Evolutionary conservation across 1,140 invertebrate genomes (phyloP).

Genomic region (Drosophila sp.): DNA sequence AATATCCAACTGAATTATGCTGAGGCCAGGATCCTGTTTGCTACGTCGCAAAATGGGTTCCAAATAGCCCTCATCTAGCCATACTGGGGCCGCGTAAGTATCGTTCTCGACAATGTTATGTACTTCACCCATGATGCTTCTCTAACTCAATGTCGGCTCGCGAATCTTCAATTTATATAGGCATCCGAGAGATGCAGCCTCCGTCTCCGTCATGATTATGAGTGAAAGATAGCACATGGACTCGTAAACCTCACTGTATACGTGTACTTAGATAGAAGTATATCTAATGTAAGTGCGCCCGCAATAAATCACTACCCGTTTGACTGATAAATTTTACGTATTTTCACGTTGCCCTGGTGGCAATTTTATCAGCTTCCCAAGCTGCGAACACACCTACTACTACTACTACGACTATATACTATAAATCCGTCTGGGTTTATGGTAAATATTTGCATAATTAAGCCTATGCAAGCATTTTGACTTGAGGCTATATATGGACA

Average conservation of each 20-base stretch:
- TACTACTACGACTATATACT: background rate
- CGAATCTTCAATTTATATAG: constrained; percentile 47
- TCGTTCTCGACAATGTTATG: constrained; percentile 28
- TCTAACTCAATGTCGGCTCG: background rate
- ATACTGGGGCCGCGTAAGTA: constrained; percentile 62
- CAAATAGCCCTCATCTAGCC: constrained; percentile 68
- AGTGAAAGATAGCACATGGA: constrained; percentile 41
- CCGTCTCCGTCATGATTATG: constrained; percentile 12
- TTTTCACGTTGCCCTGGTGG: background rate
- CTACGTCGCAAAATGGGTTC: constrained; percentile 49
- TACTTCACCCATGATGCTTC: constrained; percentile 50
- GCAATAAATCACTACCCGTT: constrained; percentile 37
- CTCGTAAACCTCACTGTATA: constrained; percentile 9
- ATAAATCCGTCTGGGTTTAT: constrained; percentile 28
- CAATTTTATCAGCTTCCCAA: constrained; percentile 37
- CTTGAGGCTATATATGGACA: background rate
- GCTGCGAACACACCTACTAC: background rate
- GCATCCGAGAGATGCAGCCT: constrained; percentile 6
- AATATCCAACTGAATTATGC: constrained; percentile 49
- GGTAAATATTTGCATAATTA: constrained; percentile 42
- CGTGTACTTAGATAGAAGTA: constrained; percentile 26
- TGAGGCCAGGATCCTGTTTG: constrained; percentile 57
- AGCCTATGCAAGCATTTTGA: constrained; percentile 14
- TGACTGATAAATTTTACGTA: constrained; percentile 23
- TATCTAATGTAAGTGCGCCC: constrained; percentile 43